Evolutionary conservation across 2,113 vertebrate genomes (phyloP), one percentile per base, ranked within the genome.

Genomic region (Percina caprodes): DNA sequence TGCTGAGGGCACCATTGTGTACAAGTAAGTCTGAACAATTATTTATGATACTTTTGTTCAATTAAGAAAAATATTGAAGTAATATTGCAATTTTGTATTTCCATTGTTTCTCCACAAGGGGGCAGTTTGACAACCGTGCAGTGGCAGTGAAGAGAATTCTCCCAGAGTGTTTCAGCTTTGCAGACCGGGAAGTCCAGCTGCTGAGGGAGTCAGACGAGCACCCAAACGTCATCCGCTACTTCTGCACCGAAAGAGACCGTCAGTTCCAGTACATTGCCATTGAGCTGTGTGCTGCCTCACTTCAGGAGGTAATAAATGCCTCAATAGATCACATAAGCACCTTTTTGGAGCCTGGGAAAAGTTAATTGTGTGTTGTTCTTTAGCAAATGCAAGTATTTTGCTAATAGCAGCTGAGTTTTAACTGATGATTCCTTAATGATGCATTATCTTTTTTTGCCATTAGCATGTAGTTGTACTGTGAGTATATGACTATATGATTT

Each of bases 261-360:
- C 98, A 99, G 96, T 99, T 99, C 90, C 98, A 99, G 92, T 99
- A 99, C 93, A 99, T 99, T 0, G 97, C 98, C 83, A 98, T 97
- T 0, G 98, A 99, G 93, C 94, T 99, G 11, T 99, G 98, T 1
- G 95, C 95, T 0, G 96, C 97, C 74, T 98, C 98, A 0, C 94
- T 99, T 35, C 98, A 99, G 89, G 97, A 99, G 97, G 98, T 98
- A 79, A 48, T 4, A 10, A 4, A 5, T 26, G 3, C 2, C 19
- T 45, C 3, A 6, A 42, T 9, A n/a, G 12, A 9, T 24, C 21
- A 6, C 16, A n/a, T 0, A 2, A 45, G 1, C 2, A 19, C 6
- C n/a, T 55, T 55, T 24, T 42, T 18, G 14, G 42, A 46, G 46
- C 21, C 39, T 16, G 52, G 52, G 19, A 49, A 46, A 49, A 19